These are phyloP conservation scores for Koerneria pararmatus DNA, from an alignment of 2,888 invertebrate species.

Conservation along the genomic window DNA sequence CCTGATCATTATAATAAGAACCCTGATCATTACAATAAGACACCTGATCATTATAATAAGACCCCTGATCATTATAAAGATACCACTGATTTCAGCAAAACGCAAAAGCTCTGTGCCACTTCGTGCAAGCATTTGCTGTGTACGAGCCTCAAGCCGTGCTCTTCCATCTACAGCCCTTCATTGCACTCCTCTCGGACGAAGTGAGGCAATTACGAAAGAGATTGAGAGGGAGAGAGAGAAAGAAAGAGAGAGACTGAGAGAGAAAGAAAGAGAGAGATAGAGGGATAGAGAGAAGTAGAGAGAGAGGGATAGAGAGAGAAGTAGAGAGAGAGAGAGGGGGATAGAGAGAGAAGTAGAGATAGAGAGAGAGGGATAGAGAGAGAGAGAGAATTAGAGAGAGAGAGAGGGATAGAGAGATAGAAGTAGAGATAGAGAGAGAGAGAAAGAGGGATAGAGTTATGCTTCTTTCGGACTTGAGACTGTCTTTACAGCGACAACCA, in stretches of 20 bases:
- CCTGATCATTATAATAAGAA: too few relatives aligned
- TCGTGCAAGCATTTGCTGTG: conserved; percentile 27
- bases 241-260: neutral
- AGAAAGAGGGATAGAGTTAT: neutral
- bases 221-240: too few relatives aligned
- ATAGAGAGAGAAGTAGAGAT: neutral
- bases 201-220: conserved; percentile 19
- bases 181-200: conserved; percentile 25
- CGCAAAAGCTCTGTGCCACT: conserved; percentile 23
- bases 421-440: neutral
- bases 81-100: conserved; percentile 12
- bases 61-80: too few relatives aligned
- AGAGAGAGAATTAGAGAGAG: too few relatives aligned
- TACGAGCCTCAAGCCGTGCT: conserved; percentile 25
- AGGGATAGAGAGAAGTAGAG: neutral
- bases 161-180: conserved; percentile 17
- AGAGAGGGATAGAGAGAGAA: neutral
- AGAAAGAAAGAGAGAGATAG: neutral
- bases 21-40: too few relatives aligned
- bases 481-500: too few relatives aligned
- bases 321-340: neutral
- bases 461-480: neutral
- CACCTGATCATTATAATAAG: too few relatives aligned
- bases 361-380: too few relatives aligned
- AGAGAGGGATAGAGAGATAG: neutral